Conservation (phyloP, 2,888 invertebrate species). For the Ormyrus rosae region DNA sequence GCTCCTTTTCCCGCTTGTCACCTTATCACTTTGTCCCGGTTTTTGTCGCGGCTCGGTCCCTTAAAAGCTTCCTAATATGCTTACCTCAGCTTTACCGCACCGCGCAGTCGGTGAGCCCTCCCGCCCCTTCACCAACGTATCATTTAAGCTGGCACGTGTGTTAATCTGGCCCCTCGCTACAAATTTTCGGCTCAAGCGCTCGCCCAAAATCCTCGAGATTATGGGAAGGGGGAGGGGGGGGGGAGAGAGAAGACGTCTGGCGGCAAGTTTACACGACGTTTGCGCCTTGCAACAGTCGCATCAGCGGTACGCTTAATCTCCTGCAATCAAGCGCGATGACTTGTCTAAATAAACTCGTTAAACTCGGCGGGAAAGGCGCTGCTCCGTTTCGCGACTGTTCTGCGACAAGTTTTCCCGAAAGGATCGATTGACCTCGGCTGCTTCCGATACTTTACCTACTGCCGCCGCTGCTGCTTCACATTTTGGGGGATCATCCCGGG, state of each 20-base stretch:
- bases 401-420: constrained; percentile 6
- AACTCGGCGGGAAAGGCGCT: not conserved
- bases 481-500: not conserved
- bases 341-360: constrained; percentile 49
- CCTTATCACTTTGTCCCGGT: not conserved
- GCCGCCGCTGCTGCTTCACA: not conserved
- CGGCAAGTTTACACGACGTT: constrained; percentile 24
- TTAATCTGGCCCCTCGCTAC: constrained; percentile 16
- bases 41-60: no score
- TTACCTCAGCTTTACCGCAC: no score
- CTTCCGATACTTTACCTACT: not conserved
- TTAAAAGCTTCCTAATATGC: no score
- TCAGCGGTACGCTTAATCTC: constrained; percentile 28
- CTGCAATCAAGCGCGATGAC: constrained; percentile 47
- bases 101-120: not conserved
- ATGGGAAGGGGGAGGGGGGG: constrained; percentile 28
- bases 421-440: constrained; percentile 5
- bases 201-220: constrained; percentile 59
- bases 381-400: no score
- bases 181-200: constrained; percentile 38
- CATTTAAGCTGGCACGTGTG: constrained; percentile 26
- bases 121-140: constrained; percentile 4
- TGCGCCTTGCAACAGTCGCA: not conserved
- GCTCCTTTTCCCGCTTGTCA: not conserved
- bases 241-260: constrained; percentile 19